Evolutionary conservation across 1,140 invertebrate genomes (phyloP).

Genomic region (Tetranychus urticae): DNA sequence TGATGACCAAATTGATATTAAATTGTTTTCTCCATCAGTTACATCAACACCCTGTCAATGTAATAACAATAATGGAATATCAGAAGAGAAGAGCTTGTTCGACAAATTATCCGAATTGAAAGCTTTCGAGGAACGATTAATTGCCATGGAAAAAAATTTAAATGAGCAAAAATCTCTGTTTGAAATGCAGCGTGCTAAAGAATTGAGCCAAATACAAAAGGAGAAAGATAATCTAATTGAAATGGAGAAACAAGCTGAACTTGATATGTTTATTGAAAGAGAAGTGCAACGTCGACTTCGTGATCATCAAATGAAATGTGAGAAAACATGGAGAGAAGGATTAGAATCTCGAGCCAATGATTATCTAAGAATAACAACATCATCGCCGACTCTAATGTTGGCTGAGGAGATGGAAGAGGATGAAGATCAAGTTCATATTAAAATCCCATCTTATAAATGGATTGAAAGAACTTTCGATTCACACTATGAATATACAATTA

Average conservation of each 20-base stretch:
- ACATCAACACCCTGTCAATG: background rate
- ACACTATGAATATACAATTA: background rate
- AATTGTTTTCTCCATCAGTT: background rate
- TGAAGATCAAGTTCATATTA: conserved; percentile 5
- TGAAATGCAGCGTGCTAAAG: conserved; percentile 18
- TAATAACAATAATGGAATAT: background rate
- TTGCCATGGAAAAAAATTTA: background rate
- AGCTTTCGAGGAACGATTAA: background rate
- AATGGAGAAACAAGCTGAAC: conserved; percentile 15
- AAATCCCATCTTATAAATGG: background rate
- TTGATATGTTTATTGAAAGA: conserved; percentile 21
- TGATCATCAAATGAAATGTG: conserved; percentile 19
- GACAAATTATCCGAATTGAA: background rate
- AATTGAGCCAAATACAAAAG: conserved; percentile 19
- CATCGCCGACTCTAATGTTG: conserved; percentile 9
- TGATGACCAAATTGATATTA: background rate
- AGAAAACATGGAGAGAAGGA: conserved; percentile 14
- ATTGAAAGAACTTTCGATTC: background rate
- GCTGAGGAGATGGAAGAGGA: conserved; percentile 15
- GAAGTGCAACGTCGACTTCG: conserved; percentile 22
- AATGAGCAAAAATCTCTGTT: conserved; percentile 6
- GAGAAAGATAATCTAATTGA: conserved; percentile 19
- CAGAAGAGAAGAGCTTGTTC: too few species aligned
- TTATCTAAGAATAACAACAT: conserved; percentile 11
- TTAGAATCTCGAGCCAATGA: conserved; percentile 7